phyloP scores from a whole-genome alignment of 2,888 invertebrate species.

The Nemapogon koenigi region DNA sequence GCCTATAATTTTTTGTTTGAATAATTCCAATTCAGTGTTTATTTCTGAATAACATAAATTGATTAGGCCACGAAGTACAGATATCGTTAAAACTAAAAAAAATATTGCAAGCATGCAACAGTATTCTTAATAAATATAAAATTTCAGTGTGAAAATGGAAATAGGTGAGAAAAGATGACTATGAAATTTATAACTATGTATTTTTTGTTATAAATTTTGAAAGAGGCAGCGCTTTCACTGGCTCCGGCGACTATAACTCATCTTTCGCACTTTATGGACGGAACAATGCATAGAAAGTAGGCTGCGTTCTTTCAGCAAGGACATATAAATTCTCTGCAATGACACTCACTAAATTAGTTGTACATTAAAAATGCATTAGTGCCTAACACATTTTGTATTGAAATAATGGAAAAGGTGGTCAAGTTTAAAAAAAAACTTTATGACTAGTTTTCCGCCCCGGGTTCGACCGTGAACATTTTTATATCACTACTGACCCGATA shows the following conservation, averaged over 20 bases:
- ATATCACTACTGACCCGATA: too few relatives aligned
- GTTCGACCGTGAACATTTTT: too few relatives aligned
- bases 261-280: conserved; percentile 12
- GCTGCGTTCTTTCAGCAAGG: conserved; percentile 9
- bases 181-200: neutral
- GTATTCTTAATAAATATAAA: too few relatives aligned
- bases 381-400: neutral
- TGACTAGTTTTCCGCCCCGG: too few relatives aligned
- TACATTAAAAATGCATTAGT: neutral
- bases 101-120: too few relatives aligned
- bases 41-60: too few relatives aligned
- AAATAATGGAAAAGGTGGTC: neutral
- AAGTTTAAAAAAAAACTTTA: neutral
- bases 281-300: conserved; percentile 21
- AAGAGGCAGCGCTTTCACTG: conserved; percentile 4
- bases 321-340: conserved; percentile 6
- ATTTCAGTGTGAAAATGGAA: too few relatives aligned
- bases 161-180: neutral
- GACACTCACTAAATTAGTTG: conserved; percentile 6
- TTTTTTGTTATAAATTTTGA: conserved; percentile 4
- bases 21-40: too few relatives aligned
- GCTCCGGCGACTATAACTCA: conserved; percentile 18
- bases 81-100: too few relatives aligned
- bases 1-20: too few relatives aligned
- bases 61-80: too few relatives aligned